Percentiles rank a stretch among this genome's conserved stretches.
phyloP scores from a whole-genome alignment of 2,888 invertebrate species.

The Stenchaetothrips biformis region DNA sequence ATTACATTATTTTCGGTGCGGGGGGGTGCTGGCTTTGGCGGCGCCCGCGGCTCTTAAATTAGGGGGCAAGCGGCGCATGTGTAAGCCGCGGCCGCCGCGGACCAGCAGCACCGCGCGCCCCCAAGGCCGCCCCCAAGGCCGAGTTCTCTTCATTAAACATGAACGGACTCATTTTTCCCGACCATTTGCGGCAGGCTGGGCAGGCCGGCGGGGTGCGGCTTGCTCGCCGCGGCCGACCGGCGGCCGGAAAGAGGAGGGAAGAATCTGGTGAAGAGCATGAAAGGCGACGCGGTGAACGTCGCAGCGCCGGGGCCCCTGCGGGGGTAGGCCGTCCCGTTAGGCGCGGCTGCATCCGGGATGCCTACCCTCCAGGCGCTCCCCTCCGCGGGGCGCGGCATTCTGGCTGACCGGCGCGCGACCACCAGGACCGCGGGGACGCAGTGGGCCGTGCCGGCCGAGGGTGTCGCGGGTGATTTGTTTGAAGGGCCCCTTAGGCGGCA shows the following conservation, averaged over 20 bases:
- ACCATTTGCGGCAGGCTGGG: neutral
- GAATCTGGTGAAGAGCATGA: too few species aligned
- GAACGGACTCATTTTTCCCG: neutral
- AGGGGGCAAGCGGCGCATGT: neutral
- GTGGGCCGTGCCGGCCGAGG: neutral
- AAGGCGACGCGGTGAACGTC: too few species aligned
- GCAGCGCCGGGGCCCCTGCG: too few species aligned
- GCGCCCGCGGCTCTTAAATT: neutral
- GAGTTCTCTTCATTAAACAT: neutral
- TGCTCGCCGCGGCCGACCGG: neutral
- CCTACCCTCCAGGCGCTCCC: too few species aligned
- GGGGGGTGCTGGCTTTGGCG: neutral
- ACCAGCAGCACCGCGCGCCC: neutral
- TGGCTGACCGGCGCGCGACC: too few species aligned
- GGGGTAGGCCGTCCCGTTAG: too few species aligned
- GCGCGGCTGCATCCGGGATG: too few species aligned
- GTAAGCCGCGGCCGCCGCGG: neutral
- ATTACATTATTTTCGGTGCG: neutral
- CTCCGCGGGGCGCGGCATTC: too few species aligned
- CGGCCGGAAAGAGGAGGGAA: too few species aligned
- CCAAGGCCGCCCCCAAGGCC: too few species aligned
- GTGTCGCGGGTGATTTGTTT: neutral
- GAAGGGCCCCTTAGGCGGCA: neutral
- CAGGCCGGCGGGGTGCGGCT: neutral
- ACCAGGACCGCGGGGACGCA: neutral